Conservation (phyloP, 1,140 invertebrate species). For the Hyles euphorbiae region DNA sequence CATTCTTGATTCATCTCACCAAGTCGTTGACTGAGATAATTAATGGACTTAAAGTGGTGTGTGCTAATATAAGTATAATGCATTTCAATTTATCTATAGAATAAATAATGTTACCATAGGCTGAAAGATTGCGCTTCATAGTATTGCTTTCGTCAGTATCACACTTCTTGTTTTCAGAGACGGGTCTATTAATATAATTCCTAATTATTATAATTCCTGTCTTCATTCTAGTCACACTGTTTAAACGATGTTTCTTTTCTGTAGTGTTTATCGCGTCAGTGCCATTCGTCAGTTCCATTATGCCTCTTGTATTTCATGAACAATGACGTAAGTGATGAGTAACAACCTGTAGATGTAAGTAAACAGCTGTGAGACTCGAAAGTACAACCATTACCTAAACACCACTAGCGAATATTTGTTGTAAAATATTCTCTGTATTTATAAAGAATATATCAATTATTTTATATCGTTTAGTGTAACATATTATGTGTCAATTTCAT, state of each 20-base stretch:
- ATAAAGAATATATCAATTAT: conserved; percentile 27
- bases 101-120: conserved; percentile 52
- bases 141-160: conserved; percentile 10
- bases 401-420: conserved; percentile 64
- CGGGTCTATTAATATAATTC: conserved; percentile 11
- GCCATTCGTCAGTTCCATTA: conserved; percentile 1
- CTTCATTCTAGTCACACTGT: conserved; percentile 25
- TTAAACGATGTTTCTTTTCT: not conserved
- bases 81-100: conserved; percentile 57
- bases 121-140: conserved; percentile 17
- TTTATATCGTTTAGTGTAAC: conserved; percentile 36
- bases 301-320: not conserved
- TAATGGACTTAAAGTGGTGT: conserved; percentile 14
- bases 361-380: conserved; percentile 29
- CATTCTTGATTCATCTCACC: conserved; percentile 19
- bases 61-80: conserved; percentile 42
- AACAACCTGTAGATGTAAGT: conserved; percentile 19
- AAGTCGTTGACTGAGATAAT: conserved; percentile 8
- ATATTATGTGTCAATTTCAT: conserved; percentile 61
- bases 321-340: conserved; percentile 4
- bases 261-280: not conserved
- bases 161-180: conserved; percentile 2
- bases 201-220: conserved; percentile 19
- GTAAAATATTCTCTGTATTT: conserved; percentile 56
- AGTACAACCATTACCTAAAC: conserved; percentile 56